Percentiles rank a stretch among this genome's conserved stretches.
These are phyloP conservation scores for Pseudochirops corinnae DNA, from an alignment of 2,797 vertebrate genomes.

Conservation along the genomic window DNA sequence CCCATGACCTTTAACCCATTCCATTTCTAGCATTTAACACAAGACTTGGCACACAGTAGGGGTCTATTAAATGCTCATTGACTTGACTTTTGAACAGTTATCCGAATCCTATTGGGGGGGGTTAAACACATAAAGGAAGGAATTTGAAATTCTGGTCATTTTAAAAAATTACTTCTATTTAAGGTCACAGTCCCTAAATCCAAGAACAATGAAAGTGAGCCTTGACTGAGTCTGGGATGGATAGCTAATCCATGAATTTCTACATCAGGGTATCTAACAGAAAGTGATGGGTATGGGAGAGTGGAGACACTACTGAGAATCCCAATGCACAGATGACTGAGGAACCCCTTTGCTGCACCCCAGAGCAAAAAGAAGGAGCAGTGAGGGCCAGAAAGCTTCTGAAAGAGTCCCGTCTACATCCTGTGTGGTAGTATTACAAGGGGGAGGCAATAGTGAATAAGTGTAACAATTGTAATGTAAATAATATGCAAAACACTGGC, in stretches of 20 bases:
- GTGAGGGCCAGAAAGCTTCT: neutral
- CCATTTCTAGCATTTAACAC: neutral
- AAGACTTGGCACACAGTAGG: neutral
- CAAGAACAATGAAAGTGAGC: constrained; percentile 5
- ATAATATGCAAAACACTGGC: constrained; percentile 46
- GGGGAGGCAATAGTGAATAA: constrained; percentile 14
- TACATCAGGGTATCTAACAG: neutral
- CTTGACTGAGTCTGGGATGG: constrained; percentile 11
- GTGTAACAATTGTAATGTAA: constrained; percentile 62
- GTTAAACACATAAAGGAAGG: neutral
- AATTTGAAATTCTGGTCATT: neutral
- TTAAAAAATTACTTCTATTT: neutral
- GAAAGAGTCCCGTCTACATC: neutral
- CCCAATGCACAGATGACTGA: neutral
- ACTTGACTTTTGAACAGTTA: neutral
- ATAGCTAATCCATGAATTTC: neutral
- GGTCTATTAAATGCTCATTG: neutral
- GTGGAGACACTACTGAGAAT: neutral
- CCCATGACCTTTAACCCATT: neutral
- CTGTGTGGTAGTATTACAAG: neutral
- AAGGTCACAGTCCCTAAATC: neutral
- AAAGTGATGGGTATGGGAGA: neutral
- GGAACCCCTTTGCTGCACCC: neutral
- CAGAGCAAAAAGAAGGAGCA: neutral
- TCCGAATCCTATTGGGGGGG: neutral